Evolutionary conservation across 2,888 invertebrate species (phyloP).

Genomic region (Alentia gelatinosa): DNA sequence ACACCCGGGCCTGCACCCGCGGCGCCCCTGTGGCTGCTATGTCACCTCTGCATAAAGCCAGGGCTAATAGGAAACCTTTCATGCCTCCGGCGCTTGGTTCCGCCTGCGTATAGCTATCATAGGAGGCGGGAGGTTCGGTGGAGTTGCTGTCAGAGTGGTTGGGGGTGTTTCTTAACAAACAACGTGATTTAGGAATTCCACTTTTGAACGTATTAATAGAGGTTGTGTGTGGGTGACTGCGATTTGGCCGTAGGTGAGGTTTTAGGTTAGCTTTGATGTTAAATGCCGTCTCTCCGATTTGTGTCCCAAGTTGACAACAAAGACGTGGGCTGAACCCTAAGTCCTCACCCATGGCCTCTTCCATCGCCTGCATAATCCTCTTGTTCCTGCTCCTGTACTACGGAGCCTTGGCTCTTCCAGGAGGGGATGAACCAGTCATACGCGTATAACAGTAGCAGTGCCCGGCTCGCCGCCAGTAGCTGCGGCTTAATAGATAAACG

Average conservation of each 20-base stretch:
- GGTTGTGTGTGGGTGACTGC: no score
- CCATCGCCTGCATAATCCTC: no score
- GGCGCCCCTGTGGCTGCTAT: background rate
- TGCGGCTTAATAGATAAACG: conserved; percentile 10
- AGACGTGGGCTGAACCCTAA: background rate
- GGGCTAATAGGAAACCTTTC: background rate
- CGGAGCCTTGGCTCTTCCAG: background rate
- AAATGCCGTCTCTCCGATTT: background rate
- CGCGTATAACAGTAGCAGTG: background rate
- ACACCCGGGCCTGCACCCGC: background rate
- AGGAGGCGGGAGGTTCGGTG: no score
- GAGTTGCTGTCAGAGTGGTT: no score
- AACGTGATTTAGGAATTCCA: no score
- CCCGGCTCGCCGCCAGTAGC: background rate
- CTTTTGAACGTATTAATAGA: no score
- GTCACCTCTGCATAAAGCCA: background rate
- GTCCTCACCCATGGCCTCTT: no score
- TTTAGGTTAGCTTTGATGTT: background rate
- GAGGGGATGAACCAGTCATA: background rate
- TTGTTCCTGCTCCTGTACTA: no score
- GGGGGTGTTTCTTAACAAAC: no score
- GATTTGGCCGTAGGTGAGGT: background rate
- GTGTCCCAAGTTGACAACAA: background rate
- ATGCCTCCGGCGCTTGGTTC: background rate
- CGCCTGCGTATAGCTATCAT: no score